phyloP scores from a whole-genome alignment of 2,888 invertebrate genomes.

The Lycia hirtaria region DNA sequence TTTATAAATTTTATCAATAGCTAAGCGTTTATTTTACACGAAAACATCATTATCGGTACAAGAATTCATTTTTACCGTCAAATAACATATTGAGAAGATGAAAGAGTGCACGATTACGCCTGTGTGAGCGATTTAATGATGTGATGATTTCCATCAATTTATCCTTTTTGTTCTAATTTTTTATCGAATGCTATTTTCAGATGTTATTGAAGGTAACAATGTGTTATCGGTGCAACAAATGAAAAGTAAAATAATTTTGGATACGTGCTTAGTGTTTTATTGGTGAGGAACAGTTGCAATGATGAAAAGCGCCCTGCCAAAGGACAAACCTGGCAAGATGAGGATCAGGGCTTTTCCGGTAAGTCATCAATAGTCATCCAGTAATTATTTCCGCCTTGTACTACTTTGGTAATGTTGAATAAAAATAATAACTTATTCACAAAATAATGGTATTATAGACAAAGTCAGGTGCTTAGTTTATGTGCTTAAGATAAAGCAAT shows the following conservation, averaged over 20 bases:
- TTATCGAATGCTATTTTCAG: constrained; percentile 69
- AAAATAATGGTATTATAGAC: not conserved
- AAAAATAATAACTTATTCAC: not conserved
- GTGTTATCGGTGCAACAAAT: constrained; percentile 74
- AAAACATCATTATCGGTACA: constrained; percentile 39
- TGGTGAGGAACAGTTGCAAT: constrained; percentile 73
- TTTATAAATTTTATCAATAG: constrained; percentile 45
- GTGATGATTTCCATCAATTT: constrained; percentile 33
- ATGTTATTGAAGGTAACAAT: constrained; percentile 75
- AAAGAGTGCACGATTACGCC: not conserved
- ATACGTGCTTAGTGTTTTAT: constrained; percentile 63
- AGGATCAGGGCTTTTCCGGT: constrained; percentile 99
- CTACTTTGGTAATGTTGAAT: not conserved
- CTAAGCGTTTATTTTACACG: constrained; percentile 27
- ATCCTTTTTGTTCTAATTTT: constrained; percentile 38
- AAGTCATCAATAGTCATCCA: constrained; percentile 85
- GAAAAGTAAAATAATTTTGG: constrained; percentile 61
- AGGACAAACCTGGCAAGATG: constrained; percentile 97
- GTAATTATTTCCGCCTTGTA: constrained; percentile 6
- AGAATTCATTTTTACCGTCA: constrained; percentile 1
- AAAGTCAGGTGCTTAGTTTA: not conserved
- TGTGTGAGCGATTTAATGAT: constrained; percentile 16
- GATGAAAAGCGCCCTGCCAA: constrained; percentile 92
- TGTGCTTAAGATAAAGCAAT: too few relatives aligned
- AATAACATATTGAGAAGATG: not conserved